Evolutionary conservation across 2,113 vertebrate species (phyloP).

Genomic region (Chaetodon auriga): DNA sequence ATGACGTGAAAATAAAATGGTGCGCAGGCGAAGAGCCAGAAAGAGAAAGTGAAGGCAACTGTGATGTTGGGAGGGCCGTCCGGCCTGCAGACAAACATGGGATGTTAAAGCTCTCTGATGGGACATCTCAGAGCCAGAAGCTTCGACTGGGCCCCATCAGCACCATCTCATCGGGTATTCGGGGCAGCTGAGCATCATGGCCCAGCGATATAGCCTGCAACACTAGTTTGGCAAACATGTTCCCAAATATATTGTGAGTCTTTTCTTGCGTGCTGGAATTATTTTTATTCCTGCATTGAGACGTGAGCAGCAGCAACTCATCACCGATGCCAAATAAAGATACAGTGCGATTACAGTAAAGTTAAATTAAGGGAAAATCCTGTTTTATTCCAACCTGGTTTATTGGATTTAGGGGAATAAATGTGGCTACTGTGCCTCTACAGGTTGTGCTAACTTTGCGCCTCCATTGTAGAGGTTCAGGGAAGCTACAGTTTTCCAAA

Average conservation of each 20-base stretch:
- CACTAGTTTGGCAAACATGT: not conserved
- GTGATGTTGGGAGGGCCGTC: conserved; percentile 7
- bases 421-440: not conserved
- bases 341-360: not conserved
- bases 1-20: conserved; percentile 44
- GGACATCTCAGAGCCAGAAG: not conserved
- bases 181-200: not conserved
- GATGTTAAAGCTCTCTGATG: conserved; percentile 3
- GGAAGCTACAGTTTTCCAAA: not conserved
- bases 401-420: not conserved
- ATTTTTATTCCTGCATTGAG: too few species aligned
- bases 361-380: not conserved
- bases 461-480: not conserved
- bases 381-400: not conserved
- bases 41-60: not conserved
- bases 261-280: too few species aligned
- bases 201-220: not conserved
- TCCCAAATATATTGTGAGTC: not conserved
- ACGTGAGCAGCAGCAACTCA: not conserved
- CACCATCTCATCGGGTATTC: not conserved
- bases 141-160: not conserved
- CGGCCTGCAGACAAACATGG: not conserved
- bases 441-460: not conserved
- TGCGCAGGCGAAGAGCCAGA: not conserved
- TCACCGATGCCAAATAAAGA: not conserved